Evolutionary conservation across 2,113 vertebrate species (phyloP).

Genomic region (Periophthalmodon schlosseri): DNA sequence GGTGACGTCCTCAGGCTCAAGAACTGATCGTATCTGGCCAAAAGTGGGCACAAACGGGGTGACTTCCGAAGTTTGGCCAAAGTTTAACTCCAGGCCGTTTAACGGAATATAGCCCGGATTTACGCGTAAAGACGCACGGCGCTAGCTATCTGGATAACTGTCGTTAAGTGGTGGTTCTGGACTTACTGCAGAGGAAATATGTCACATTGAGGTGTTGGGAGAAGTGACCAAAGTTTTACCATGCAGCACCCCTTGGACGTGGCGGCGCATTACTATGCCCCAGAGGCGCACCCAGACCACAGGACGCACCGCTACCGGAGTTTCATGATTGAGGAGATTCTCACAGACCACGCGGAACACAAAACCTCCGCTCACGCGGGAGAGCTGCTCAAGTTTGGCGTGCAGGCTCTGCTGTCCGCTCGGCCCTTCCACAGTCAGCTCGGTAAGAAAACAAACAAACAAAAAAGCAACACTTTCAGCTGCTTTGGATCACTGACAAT

Average conservation of each 20-base stretch:
- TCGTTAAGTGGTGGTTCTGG: not conserved
- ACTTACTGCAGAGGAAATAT: conserved; percentile 37
- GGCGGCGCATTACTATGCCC: conserved; percentile 85
- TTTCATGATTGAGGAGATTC: conserved; percentile 98
- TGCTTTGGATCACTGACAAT: not conserved
- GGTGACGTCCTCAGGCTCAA: conserved; percentile 50
- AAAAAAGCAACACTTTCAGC: not conserved
- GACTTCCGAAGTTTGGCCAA: conserved; percentile 16
- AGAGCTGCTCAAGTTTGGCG: conserved; percentile 94
- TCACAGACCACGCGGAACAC: conserved; percentile 89
- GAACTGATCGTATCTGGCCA: conserved; percentile 12
- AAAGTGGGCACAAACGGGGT: conserved; percentile 32
- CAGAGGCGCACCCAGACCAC: conserved; percentile 86
- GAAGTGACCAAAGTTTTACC: conserved; percentile 46
- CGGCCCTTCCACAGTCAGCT: conserved; percentile 91
- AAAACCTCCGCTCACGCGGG: conserved; percentile 84
- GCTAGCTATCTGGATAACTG: conserved; percentile 25
- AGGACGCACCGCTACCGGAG: conserved; percentile 95
- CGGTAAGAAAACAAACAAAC: conserved; percentile 84
- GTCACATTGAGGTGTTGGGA: conserved; percentile 37
- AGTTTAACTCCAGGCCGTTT: not conserved
- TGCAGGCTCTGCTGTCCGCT: conserved; percentile 89
- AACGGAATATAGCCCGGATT: conserved; percentile 3
- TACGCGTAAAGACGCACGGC: conserved; percentile 24
- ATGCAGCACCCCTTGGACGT: conserved; percentile 92